These are phyloP conservation scores for Astropecten irregularis DNA, from an alignment of 53 echinoderm and acorn worm genomes.

Conservation along the genomic window DNA sequence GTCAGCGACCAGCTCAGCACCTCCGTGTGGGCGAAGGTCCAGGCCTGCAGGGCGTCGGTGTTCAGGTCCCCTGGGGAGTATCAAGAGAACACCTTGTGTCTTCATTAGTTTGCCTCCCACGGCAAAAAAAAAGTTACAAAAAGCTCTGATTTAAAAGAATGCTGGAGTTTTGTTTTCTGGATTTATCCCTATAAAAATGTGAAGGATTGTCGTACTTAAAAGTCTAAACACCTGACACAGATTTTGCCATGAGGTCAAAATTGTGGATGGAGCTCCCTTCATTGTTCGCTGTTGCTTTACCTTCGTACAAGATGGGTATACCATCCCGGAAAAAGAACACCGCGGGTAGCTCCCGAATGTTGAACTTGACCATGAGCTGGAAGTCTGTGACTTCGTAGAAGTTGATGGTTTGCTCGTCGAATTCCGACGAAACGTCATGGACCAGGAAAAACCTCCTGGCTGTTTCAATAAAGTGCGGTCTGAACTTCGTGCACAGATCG, in stretches of 20 bases:
- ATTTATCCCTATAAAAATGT: too few species aligned
- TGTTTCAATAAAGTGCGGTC: constrained; percentile 16
- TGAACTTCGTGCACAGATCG: constrained; percentile 3
- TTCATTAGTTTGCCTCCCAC: too few species aligned
- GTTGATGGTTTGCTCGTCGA: not conserved
- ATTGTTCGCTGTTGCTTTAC: too few species aligned
- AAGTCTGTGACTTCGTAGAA: constrained; percentile 36
- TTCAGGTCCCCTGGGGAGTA: not conserved
- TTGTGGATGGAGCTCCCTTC: too few species aligned
- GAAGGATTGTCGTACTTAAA: too few species aligned
- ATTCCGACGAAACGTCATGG: not conserved
- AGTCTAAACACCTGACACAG: too few species aligned
- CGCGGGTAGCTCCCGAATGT: constrained; percentile 11
- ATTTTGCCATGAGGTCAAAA: too few species aligned
- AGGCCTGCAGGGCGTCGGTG: not conserved
- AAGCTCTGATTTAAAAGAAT: too few species aligned
- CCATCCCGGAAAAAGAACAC: constrained; percentile 31
- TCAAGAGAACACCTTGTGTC: too few species aligned
- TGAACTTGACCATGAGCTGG: constrained; percentile 24
- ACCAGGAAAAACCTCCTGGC: not conserved
- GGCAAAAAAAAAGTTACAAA: too few species aligned
- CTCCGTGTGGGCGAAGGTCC: constrained; percentile 5
- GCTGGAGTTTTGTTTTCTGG: too few species aligned
- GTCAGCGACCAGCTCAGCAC: constrained; percentile 16
- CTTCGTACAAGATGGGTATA: constrained; percentile 41